Evolutionary conservation across 35 echinoderm and acorn worm species (phyloP), one percentile per base, ranked within the genome.

Genomic region (Eucidaris tribuloides): DNA sequence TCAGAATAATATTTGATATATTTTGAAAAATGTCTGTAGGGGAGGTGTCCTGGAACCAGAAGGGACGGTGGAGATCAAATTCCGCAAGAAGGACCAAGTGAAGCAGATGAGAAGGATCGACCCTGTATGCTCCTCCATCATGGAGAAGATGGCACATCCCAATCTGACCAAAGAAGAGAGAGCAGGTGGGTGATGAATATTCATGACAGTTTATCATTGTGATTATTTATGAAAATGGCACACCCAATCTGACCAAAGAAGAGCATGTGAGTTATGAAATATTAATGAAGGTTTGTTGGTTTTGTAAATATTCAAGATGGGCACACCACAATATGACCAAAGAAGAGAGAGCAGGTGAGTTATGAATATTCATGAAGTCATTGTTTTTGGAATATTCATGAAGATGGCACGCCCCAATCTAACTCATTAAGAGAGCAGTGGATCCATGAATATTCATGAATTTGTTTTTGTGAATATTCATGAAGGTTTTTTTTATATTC

Each of bases 21-120:
- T 11, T 56, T 84, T 40, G 13, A 59, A 77, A 6, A 80, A 90
- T 80, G 33, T 80, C 80, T 44, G 88, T 80, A 99, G 91, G 35
- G 91, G 96, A 59, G 96, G 96, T 36, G 87, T 99, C 0, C 65
- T 93, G 25, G 94, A 99, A 77, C 55, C 96, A 0, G 83, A 93
- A 25, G 96, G 96, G 15, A 93, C 91, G 14, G 96, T 99, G 0
- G 91, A 99, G 87, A 99, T 99, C 45, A 99, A 99, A 44, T 99
- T 93, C 84, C 83, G 91, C 2, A 86, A 90, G 87, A 90, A 93
- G 56, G 96, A 99, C 74, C 87, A 93, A 38, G 59, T 99, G 62
- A 89, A 93, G 61, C 7, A 89, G 40, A 93, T 99, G 91, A 56
- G 83, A 44, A 78, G 96, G 7, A 85, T 99, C 25, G 96, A 99